A percentile compares a stretch with the other conserved stretches of the same genome.
Conservation (phyloP, 2,113 vertebrate genomes). For the Chroicocephalus ridibundus region DNA sequence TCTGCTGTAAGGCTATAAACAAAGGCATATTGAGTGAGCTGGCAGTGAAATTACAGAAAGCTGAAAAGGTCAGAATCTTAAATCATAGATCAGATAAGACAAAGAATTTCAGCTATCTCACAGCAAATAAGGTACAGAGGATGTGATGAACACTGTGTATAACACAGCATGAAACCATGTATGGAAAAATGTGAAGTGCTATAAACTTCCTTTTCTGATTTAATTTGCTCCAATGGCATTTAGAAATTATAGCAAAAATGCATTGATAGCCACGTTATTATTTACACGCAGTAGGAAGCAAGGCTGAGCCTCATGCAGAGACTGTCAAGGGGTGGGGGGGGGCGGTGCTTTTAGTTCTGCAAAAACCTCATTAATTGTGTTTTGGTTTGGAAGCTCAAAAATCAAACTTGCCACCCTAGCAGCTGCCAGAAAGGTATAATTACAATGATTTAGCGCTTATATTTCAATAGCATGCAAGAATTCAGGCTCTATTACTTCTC, state of each 20-base stretch:
- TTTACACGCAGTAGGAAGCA: neutral
- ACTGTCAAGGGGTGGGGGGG: neutral
- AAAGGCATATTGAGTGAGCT: constrained; percentile 25
- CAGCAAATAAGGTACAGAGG: neutral
- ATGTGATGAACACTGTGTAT: neutral
- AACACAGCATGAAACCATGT: neutral
- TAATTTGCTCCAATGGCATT: neutral
- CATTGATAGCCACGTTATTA: neutral
- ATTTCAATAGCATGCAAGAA: neutral
- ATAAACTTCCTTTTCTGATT: constrained; percentile 36
- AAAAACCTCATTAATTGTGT: constrained; percentile 21
- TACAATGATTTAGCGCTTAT: neutral
- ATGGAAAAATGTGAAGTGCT: neutral
- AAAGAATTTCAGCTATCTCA: constrained; percentile 41
- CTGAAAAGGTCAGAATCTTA: constrained; percentile 63
- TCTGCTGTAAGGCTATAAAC: constrained; percentile 47
- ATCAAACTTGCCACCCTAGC: neutral
- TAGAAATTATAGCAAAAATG: constrained; percentile 19
- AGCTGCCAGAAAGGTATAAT: neutral
- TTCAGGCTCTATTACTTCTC: neutral
- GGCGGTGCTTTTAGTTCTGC: neutral
- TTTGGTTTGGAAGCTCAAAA: constrained; percentile 14
- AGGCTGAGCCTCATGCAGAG: neutral
- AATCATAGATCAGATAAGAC: constrained; percentile 55
- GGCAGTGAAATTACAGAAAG: constrained; percentile 37